These are phyloP conservation scores for Geococcyx californianus DNA, from an alignment of 2,113 vertebrate genomes.

Conservation along the genomic window DNA sequence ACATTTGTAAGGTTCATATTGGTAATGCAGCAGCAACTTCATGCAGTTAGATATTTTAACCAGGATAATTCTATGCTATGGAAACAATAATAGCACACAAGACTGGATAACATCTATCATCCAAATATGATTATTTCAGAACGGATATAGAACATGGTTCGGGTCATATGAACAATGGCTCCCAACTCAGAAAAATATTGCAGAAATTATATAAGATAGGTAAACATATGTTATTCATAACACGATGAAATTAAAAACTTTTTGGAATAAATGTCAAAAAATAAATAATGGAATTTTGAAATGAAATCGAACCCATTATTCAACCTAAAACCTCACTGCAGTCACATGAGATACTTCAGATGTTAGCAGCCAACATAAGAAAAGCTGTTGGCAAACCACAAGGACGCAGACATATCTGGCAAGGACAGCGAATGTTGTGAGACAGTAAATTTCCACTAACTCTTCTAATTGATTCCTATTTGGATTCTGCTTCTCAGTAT, in stretches of 20 bases:
- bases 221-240: neutral
- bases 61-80: neutral
- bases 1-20: neutral
- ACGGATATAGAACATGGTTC: neutral
- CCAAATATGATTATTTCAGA: neutral
- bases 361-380: neutral
- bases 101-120: neutral
- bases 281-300: neutral
- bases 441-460: neutral
- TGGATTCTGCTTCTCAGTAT: neutral
- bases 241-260: neutral
- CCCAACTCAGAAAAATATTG: neutral
- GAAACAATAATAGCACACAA: neutral
- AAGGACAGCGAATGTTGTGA: neutral
- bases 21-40: neutral
- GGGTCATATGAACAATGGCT: no score
- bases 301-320: neutral
- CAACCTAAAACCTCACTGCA: neutral
- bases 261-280: neutral
- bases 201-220: neutral
- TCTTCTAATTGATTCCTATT: neutral
- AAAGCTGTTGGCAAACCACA: neutral
- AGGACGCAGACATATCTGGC: neutral
- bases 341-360: neutral
- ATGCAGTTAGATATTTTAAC: neutral